These are phyloP conservation scores for Synanthedon andrenaeformis DNA, from an alignment of 2,888 invertebrate species.

Conservation along the genomic window DNA sequence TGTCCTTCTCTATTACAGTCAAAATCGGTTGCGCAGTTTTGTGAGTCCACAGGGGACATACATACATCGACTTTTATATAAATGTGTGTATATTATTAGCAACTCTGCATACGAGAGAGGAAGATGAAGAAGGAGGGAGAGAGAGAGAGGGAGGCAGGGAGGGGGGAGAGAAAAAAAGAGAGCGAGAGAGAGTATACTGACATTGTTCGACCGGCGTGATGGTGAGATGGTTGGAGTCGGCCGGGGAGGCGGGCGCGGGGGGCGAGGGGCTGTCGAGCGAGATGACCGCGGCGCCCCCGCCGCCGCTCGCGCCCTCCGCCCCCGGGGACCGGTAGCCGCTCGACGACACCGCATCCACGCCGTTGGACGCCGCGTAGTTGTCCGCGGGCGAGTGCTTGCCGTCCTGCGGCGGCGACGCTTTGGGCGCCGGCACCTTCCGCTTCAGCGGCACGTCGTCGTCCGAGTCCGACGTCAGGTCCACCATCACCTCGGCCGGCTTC, in stretches of 20 bases:
- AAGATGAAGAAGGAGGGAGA: too few relatives aligned
- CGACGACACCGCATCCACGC: constrained; percentile 66
- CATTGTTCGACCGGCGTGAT: constrained; percentile 31
- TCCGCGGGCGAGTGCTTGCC: constrained; percentile 38
- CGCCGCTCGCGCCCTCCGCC: constrained; percentile 23
- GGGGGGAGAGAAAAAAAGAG: too few relatives aligned
- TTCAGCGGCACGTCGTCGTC: constrained; percentile 78
- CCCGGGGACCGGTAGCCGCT: constrained; percentile 74
- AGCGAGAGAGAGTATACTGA: constrained; percentile 8
- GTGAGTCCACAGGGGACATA: too few relatives aligned
- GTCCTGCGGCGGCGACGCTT: constrained; percentile 51
- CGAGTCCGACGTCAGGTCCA: constrained; percentile 82
- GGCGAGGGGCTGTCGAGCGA: constrained; percentile 75
- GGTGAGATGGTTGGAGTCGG: constrained; percentile 30
- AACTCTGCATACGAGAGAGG: too few relatives aligned
- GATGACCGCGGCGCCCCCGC: constrained; percentile 48
- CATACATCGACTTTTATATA: too few relatives aligned
- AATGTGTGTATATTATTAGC: too few relatives aligned
- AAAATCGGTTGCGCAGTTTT: too few relatives aligned
- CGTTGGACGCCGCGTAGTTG: constrained; percentile 45
- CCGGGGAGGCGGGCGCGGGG: constrained; percentile 44
- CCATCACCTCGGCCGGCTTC: constrained; percentile 53
- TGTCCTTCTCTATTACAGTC: too few relatives aligned
- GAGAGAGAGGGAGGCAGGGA: too few relatives aligned
- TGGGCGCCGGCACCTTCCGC: constrained; percentile 60